Conservation (phyloP, 2,113 vertebrate genomes). For the Bambusicola thoracicus region DNA sequence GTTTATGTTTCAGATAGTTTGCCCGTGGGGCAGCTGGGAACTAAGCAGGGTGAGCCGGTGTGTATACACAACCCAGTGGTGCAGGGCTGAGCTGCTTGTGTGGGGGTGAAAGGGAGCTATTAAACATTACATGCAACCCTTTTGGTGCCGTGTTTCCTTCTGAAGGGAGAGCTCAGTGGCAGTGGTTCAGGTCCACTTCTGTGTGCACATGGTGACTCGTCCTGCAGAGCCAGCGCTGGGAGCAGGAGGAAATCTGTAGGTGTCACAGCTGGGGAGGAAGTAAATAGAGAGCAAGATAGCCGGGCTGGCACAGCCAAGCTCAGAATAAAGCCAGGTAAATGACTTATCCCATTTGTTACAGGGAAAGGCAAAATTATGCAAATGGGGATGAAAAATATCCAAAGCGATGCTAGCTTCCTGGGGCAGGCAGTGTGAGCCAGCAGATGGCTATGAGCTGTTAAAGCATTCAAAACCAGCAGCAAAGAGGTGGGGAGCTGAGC, state of each 20-base stretch:
- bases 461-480: neutral
- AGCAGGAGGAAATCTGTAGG: constrained; percentile 21
- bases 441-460: neutral
- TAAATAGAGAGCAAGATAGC: neutral
- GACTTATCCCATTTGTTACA: neutral
- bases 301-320: neutral
- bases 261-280: constrained; percentile 4
- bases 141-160: neutral
- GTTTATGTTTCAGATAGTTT: neutral
- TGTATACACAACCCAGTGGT: too few species aligned
- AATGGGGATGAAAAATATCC: neutral
- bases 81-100: neutral
- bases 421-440: neutral
- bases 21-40: neutral
- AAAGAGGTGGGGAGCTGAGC: neutral
- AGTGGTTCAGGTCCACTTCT: neutral
- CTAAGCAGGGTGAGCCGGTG: neutral
- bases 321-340: constrained; percentile 24
- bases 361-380: neutral
- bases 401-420: neutral
- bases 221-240: constrained; percentile 15
- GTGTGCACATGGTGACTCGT: neutral
- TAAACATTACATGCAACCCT: neutral
- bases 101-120: neutral
- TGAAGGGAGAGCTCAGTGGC: neutral